Evolutionary conservation across 1,140 invertebrate species (phyloP), one percentile per base, ranked within the genome.

Genomic region (Bombyx mandarina): DNA sequence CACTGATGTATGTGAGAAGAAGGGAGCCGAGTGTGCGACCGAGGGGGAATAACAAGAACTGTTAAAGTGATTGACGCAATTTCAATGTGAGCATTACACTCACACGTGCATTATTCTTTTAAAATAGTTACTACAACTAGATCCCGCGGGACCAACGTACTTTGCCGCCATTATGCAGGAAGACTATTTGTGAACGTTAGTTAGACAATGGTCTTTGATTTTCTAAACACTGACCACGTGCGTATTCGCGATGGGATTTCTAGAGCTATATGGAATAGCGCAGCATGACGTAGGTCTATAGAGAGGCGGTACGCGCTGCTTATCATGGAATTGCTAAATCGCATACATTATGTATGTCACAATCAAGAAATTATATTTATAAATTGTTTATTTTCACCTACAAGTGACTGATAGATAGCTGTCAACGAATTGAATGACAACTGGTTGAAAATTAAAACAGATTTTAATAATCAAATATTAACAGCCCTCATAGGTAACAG

Each of bases 141-240:
- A 77, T 83, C 81, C 80, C 81, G 79, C 72, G 83, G 71, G 81
- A 84, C 74, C 73, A 75, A 78, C 70, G 80, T 72, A 77, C 77
- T 76, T 74, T 76, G 66, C 63, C 63, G 65, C 54, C 59, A 65
- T 63, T 67, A 70, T 73, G 67, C 74, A 77, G 77, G 72, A 77
- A 79, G 70, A 67, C 62, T 77, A 60, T 61, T 76, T 77, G 67
- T 81, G 72, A 79, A 81, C 77, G 73, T 78, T 61, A 66, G 73
- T 78, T 61, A 66, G 69, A 65, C 68, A 74, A 75, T 71, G 26
- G 71, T 67, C 67, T 51, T 64, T 63, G 69, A 67, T 74, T 81
- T 78, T 80, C 67, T 62, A 74, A 67, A 57, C 74, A 71, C 71
- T 73, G 48, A 69, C 57, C 63, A 66, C 62, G 66, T 71, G 61